Evolutionary conservation across 2,888 invertebrate species (phyloP).

Genomic region (Zaprionus lineosus): DNA sequence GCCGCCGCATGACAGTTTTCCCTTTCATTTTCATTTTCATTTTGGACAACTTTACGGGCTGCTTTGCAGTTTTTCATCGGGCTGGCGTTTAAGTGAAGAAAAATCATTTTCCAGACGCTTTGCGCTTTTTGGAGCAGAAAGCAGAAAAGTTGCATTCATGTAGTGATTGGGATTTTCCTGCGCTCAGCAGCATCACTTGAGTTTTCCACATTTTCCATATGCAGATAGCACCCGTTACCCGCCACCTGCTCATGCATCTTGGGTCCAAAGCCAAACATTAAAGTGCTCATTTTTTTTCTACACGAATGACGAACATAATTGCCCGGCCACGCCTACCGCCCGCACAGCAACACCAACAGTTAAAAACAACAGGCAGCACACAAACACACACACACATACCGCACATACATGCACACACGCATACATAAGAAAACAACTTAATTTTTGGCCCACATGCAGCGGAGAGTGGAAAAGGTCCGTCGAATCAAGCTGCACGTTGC

Average conservation of each 20-base stretch:
- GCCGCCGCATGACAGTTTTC: conserved; percentile 22
- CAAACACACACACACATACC: background rate
- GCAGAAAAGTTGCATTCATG: conserved; percentile 34
- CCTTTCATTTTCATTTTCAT: conserved; percentile 69
- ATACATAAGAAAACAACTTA: conserved; percentile 44
- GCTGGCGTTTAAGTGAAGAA: conserved; percentile 21
- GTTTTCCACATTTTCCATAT: conserved; percentile 52
- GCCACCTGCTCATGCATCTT: background rate
- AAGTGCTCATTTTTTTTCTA: conserved; percentile 62
- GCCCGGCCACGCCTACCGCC: conserved; percentile 57
- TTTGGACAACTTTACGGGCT: conserved; percentile 10
- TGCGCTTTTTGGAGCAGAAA: conserved; percentile 79
- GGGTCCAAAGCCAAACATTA: conserved; percentile 22
- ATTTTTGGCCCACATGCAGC: conserved; percentile 73
- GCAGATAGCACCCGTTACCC: conserved; percentile 47
- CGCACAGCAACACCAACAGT: conserved; percentile 22
- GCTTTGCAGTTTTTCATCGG: conserved; percentile 16
- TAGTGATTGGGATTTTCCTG: conserved; percentile 44
- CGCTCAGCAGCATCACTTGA: conserved; percentile 16
- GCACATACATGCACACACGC: background rate
- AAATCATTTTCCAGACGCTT: conserved; percentile 67
- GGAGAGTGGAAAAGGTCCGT: conserved; percentile 18
- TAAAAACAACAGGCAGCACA: conserved; percentile 14
- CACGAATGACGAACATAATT: conserved; percentile 75
- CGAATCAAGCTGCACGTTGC: conserved; percentile 59